Evolutionary conservation across 1,140 invertebrate genomes (phyloP), one percentile per base, ranked within the genome.

Genomic region (Euura saliciscinereae): DNA sequence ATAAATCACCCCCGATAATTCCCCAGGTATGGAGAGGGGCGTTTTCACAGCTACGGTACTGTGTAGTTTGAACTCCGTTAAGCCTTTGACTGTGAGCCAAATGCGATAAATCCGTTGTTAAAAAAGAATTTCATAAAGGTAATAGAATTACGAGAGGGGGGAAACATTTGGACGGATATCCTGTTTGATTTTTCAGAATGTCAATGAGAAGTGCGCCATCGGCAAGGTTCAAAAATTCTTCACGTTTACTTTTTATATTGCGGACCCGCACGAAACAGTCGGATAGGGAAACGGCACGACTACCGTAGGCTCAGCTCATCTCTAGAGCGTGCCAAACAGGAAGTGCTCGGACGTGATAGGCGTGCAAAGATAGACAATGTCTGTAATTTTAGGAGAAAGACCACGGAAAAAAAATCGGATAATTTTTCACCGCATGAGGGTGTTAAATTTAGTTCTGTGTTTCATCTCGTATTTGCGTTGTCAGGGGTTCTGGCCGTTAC

Each of bases 281-380:
- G 6, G 51, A 59, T 8, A 59, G 4, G 13, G 13, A 59, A 59
- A 59, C 51, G 13, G 51, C 51, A 59, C 51, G 51, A 8, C 51
- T 59, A 59, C 51, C 28, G 28, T 28, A n/a, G 51, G 1, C 8
- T 59, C 51, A 28, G 28, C 28, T 28, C 28, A 28, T 28, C 51
- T n/a, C 51, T 59, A 59, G 51, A 59, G 51, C 51, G 51, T 59
- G 51, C 51, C 51, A 59, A 59, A 59, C 51, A 59, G 51, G 51
- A 59, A 59, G 51, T 59, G 51, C 51, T 59, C 13, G 51, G 51
- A 59, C 51, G 51, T 59, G 51, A 59, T 59, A 59, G 51, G 51
- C 51, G 51, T 59, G 51, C 51, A 59, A 59, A 59, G 51, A 59
- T 59, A 59, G 28, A 28, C 28, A 28, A 28, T 28, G 28, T 28